Evolutionary conservation across 2,888 invertebrate genomes (phyloP).

Genomic region (Cenopis cana): DNA sequence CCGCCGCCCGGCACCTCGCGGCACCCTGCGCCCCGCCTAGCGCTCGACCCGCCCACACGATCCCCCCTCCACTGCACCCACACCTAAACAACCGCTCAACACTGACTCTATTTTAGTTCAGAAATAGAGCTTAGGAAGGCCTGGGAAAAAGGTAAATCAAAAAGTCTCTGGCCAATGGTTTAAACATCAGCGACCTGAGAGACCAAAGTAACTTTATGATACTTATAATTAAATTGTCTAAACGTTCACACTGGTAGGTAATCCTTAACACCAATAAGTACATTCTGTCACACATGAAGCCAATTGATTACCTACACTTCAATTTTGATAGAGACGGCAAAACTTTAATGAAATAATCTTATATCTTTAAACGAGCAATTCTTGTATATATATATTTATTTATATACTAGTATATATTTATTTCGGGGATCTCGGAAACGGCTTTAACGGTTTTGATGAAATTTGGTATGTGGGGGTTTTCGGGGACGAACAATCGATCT

Average conservation of each 20-base stretch:
- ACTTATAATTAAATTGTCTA: background rate
- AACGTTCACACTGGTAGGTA: background rate
- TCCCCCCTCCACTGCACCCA: slow-evolving; percentile 63
- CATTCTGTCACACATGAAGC: background rate
- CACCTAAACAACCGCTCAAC: slow-evolving; percentile 49
- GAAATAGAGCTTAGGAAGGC: background rate
- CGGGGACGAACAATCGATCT: too few relatives aligned
- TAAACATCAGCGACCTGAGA: background rate
- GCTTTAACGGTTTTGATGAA: too few relatives aligned
- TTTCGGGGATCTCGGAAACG: too few relatives aligned
- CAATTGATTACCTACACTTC: background rate
- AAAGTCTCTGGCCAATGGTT: background rate
- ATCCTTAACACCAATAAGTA: too few relatives aligned
- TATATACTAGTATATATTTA: too few relatives aligned
- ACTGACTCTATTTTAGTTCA: slow-evolving; percentile 17
- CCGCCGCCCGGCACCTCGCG: slow-evolving; percentile 63
- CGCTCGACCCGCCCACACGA: slow-evolving; percentile 69
- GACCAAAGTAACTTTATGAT: background rate
- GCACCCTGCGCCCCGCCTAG: slow-evolving; percentile 79
- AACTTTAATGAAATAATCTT: too few relatives aligned
- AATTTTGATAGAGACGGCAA: background rate
- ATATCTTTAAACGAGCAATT: too few relatives aligned
- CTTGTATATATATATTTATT: too few relatives aligned
- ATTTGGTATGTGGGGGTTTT: too few relatives aligned
- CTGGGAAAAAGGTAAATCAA: background rate